Evolutionary conservation across 2,113 vertebrate genomes (phyloP).

Genomic region (Caranx melampygus): DNA sequence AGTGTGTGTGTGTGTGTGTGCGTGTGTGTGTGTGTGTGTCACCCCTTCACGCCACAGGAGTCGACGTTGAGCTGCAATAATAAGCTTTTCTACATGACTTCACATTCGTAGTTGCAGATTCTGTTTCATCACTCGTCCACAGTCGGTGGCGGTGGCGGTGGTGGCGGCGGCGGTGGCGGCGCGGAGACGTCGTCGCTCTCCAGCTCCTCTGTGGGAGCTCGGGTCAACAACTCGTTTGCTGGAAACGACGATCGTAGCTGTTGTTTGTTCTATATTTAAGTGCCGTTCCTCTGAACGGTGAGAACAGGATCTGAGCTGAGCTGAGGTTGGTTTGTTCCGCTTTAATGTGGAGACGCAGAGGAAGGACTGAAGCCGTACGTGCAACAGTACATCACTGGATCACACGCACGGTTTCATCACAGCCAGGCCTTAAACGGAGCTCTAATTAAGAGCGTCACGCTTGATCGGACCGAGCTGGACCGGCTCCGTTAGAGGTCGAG

Average conservation of each 20-base stretch:
- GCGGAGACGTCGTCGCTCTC: too few species aligned
- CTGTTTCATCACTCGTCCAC: slow-evolving; percentile 42
- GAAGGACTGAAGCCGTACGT: not conserved
- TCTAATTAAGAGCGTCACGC: not conserved
- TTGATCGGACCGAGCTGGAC: too few species aligned
- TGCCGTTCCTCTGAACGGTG: slow-evolving; percentile 14
- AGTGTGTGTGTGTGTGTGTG: too few species aligned
- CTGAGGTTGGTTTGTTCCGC: slow-evolving; percentile 30
- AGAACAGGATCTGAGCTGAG: slow-evolving; percentile 10
- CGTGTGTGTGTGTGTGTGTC: not conserved
- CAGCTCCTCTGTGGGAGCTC: slow-evolving; percentile 1
- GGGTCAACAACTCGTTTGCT: slow-evolving; percentile 15
- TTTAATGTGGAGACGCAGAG: slow-evolving; percentile 10
- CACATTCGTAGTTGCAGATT: slow-evolving; percentile 31
- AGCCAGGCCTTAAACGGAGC: not conserved
- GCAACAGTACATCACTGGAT: not conserved
- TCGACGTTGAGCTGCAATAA: slow-evolving; percentile 31
- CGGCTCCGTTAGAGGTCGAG: not conserved
- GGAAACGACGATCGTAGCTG: too few species aligned
- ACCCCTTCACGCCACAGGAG: not conserved
- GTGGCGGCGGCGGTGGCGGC: too few species aligned
- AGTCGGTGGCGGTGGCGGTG: slow-evolving; percentile 19
- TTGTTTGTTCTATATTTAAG: slow-evolving; percentile 65
- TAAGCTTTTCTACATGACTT: slow-evolving; percentile 19
- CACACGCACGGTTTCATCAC: not conserved